A percentile compares a stretch with the other conserved stretches of the same genome.
Conservation (phyloP, 1,140 invertebrate genomes). For the Drosophila nikananu region DNA sequence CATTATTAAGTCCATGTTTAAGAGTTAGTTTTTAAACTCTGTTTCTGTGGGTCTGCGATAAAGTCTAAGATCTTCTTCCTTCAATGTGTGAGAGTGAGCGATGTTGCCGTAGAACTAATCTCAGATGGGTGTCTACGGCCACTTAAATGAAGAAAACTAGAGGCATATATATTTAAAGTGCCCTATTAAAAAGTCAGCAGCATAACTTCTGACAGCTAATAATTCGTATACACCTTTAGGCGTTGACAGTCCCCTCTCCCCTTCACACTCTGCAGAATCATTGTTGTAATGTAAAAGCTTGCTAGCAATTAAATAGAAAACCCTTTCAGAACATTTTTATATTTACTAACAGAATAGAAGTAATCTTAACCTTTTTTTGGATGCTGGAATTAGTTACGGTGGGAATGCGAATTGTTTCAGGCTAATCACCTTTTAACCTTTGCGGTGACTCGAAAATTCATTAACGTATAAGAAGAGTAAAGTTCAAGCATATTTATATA, state of each 20-base stretch:
- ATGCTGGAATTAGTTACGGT: background rate
- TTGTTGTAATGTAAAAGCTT: background rate
- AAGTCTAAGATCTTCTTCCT: conserved; percentile 6
- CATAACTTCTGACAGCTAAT: background rate
- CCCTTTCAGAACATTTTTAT: background rate
- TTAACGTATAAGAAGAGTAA: background rate
- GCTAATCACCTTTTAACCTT: conserved; percentile 3
- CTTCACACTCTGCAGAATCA: background rate
- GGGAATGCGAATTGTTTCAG: background rate
- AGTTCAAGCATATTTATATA: background rate
- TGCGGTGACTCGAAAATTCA: background rate
- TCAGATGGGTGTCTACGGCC: background rate
- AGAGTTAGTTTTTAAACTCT: background rate
- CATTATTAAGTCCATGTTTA: conserved; percentile 8
- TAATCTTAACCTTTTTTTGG: conserved; percentile 2
- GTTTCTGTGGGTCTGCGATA: background rate
- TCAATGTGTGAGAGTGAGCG: conserved; percentile 9
- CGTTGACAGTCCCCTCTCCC: no score
- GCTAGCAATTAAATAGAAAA: no score
- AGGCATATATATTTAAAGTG: no score
- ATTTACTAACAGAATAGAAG: background rate
- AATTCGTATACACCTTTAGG: background rate
- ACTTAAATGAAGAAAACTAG: background rate
- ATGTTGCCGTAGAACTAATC: background rate
- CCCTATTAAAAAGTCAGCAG: no score